These are phyloP conservation scores for Pentamera pediparva DNA, from an alignment of 53 echinoderm and acorn worm species.

Conservation along the genomic window DNA sequence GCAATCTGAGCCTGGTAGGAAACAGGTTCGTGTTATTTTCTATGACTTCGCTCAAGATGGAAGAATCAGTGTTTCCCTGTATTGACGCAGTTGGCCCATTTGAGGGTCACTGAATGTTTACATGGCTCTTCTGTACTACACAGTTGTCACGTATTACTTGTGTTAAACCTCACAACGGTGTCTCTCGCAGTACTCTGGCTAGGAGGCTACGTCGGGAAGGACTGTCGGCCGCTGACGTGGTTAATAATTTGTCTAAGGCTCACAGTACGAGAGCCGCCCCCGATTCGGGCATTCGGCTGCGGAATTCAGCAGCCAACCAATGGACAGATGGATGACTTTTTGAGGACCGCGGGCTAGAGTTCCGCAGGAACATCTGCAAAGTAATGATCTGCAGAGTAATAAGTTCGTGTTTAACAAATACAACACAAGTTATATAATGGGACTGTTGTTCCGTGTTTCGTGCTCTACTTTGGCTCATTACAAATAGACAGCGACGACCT, in stretches of 20 bases:
- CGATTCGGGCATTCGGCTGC: slow-evolving; percentile 33
- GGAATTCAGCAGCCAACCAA: background rate
- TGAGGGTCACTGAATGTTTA: too few species aligned
- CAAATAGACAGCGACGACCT: too few species aligned
- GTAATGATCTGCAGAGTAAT: too few species aligned
- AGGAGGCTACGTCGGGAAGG: too few species aligned
- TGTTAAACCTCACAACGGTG: slow-evolving; percentile 27
- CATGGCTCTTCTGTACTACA: too few species aligned
- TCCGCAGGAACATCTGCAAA: slow-evolving; percentile 6
- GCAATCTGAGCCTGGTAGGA: background rate
- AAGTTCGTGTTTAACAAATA: too few species aligned
- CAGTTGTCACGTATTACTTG: slow-evolving; percentile 16
- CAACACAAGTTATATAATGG: too few species aligned
- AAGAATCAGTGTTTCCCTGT: background rate
- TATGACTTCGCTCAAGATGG: slow-evolving; percentile 12
- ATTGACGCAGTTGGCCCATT: background rate
- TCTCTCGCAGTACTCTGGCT: slow-evolving; percentile 11
- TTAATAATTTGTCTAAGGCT: slow-evolving; percentile 17
- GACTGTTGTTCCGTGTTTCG: too few species aligned
- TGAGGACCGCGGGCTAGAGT: slow-evolving; percentile 14
- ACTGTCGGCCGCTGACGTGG: slow-evolving; percentile 19
- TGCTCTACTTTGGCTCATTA: too few species aligned
- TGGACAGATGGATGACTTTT: slow-evolving; percentile 10
- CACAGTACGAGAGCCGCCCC: too few species aligned
- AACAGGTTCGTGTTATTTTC: slow-evolving; percentile 21